These are phyloP conservation scores for Phrynocephalus guinanensis DNA, from an alignment of 2,797 vertebrate genomes.

Conservation along the genomic window DNA sequence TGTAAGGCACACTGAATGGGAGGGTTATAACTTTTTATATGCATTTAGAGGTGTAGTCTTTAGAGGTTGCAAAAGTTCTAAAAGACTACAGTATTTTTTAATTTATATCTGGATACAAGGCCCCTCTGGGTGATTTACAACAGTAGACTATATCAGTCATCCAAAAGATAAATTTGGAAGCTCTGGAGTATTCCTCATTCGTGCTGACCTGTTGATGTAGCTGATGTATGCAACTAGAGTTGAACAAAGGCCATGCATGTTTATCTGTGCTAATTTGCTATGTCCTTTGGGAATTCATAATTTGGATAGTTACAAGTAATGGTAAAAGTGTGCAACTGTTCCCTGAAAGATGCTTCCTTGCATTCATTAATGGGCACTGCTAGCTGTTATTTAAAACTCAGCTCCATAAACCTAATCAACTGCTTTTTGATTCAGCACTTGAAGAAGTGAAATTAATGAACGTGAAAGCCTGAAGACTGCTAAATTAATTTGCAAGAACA, in stretches of 20 bases:
- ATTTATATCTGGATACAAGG: too few relatives aligned
- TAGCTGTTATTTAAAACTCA: neutral
- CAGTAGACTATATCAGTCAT: too few relatives aligned
- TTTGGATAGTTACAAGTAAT: neutral
- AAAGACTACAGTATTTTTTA: too few relatives aligned
- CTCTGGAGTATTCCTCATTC: neutral
- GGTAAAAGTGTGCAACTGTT: neutral
- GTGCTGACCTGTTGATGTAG: too few relatives aligned
- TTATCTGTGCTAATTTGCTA: neutral
- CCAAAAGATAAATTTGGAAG: too few relatives aligned
- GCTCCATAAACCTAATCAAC: neutral
- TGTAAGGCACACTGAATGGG: neutral
- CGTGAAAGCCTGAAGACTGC: neutral
- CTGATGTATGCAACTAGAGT: neutral
- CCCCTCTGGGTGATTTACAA: too few relatives aligned
- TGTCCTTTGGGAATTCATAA: neutral
- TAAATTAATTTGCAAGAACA: constrained; percentile 18
- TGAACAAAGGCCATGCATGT: neutral
- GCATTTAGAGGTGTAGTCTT: neutral
- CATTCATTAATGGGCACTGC: neutral
- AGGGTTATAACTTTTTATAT: neutral
- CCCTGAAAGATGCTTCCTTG: neutral
- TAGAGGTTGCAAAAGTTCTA: too few relatives aligned
- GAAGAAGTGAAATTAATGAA: neutral
- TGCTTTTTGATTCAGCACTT: neutral